These are phyloP conservation scores for Tetraneura akinire DNA, from an alignment of 1,140 invertebrate genomes.

Conservation along the genomic window DNA sequence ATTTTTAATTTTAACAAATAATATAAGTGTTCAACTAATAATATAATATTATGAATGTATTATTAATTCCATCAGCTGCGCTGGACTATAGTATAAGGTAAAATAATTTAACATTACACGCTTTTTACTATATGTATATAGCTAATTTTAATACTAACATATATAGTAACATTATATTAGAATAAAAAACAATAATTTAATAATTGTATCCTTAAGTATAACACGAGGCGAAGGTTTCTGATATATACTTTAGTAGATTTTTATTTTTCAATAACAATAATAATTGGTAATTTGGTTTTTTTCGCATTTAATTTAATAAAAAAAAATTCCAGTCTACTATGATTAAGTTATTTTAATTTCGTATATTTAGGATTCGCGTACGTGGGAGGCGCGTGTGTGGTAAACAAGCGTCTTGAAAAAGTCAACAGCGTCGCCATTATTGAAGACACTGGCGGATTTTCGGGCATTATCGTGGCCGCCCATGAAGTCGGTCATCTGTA, in stretches of 20 bases:
- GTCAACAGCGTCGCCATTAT: slow-evolving; percentile 95
- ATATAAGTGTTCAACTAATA: neutral
- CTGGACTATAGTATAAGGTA: neutral
- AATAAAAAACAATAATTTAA: neutral
- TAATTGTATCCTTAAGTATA: no score
- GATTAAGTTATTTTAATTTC: no score
- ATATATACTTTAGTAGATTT: neutral
- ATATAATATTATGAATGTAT: neutral
- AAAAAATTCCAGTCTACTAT: no score
- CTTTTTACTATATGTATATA: neutral
- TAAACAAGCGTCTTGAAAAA: slow-evolving; percentile 92
- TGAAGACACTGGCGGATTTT: slow-evolving; percentile 93
- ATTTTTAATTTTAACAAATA: neutral
- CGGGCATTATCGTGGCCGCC: slow-evolving; percentile 92
- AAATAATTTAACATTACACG: slow-evolving; percentile 30
- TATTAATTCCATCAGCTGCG: slow-evolving; percentile 1
- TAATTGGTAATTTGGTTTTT: neutral
- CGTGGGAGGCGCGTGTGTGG: slow-evolving; percentile 92
- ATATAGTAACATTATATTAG: no score
- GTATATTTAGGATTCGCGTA: slow-evolving; percentile 83
- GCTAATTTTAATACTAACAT: no score
- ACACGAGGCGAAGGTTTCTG: no score
- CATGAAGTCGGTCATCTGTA: slow-evolving; percentile 96
- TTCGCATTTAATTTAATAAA: neutral
- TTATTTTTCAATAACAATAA: neutral